A percentile compares a stretch with the other conserved stretches of the same genome.
These are phyloP conservation scores for Mimumesa dahlbomi DNA, from an alignment of 2,888 invertebrate genomes.

Conservation along the genomic window DNA sequence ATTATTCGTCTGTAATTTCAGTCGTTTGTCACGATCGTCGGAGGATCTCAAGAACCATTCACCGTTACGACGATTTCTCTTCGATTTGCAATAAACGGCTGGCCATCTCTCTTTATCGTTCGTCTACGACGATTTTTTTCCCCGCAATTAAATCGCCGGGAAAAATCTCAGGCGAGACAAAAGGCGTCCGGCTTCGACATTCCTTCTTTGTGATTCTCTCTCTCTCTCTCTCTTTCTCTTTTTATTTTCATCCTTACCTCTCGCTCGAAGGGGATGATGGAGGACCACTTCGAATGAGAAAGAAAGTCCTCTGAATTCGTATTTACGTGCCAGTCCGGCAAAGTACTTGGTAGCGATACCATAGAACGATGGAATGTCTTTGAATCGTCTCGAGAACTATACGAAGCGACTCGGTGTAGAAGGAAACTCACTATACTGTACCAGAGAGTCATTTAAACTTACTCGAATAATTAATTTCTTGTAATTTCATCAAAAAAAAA, in stretches of 20 bases:
- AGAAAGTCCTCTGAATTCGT: slow-evolving; percentile 46
- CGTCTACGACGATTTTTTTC: slow-evolving; percentile 46
- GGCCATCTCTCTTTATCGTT: slow-evolving; percentile 32
- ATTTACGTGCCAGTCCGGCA: slow-evolving; percentile 53
- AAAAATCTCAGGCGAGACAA: slow-evolving; percentile 56
- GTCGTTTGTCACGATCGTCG: slow-evolving; percentile 51
- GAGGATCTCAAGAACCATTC: slow-evolving; percentile 45
- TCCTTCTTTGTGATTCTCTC: slow-evolving; percentile 43
- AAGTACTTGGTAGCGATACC: slow-evolving; percentile 37
- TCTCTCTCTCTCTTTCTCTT: too few species aligned
- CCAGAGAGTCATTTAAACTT: too few species aligned
- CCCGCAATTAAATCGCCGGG: slow-evolving; percentile 60
- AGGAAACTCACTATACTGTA: too few species aligned
- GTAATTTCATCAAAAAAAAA: too few species aligned
- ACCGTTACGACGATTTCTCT: slow-evolving; percentile 44
- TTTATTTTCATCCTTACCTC: slow-evolving; percentile 1
- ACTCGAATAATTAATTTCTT: too few species aligned
- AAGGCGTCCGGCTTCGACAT: slow-evolving; percentile 56
- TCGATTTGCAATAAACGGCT: slow-evolving; percentile 63
- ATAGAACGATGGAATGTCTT: slow-evolving; percentile 34
- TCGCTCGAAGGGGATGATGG: slow-evolving; percentile 39
- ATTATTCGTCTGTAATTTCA: slow-evolving; percentile 47
- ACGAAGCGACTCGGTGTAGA: neutral
- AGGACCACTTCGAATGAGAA: slow-evolving; percentile 47
- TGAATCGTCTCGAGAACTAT: slow-evolving; percentile 8